Evolutionary conservation across 2,797 vertebrate species (phyloP).

Genomic region (Iguana delicatissima): DNA sequence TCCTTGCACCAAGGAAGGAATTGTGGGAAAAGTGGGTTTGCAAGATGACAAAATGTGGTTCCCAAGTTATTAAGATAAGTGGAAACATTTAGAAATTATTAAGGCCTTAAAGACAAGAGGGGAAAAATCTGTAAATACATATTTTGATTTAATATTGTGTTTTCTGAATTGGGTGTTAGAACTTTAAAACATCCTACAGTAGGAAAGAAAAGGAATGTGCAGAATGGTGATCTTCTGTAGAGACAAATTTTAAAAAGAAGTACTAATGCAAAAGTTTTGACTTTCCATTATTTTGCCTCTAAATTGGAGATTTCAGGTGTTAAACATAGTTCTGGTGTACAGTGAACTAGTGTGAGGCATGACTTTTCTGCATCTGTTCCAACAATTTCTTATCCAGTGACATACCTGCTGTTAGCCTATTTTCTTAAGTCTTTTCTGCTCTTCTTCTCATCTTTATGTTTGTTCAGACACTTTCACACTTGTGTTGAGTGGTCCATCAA

Average conservation of each 20-base stretch:
- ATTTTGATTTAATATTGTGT: background rate
- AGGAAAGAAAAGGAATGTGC: background rate
- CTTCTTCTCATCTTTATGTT: too few relatives aligned
- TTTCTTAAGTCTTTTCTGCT: background rate
- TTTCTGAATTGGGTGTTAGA: background rate
- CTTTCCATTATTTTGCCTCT: background rate
- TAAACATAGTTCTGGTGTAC: background rate
- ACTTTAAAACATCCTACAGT: background rate
- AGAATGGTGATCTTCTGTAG: slow-evolving; percentile 5
- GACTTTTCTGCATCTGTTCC: background rate
- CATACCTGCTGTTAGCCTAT: background rate
- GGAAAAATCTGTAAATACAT: too few relatives aligned
- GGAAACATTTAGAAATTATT: too few relatives aligned
- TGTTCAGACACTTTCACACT: background rate
- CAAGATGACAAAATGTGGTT: too few relatives aligned
- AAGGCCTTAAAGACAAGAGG: too few relatives aligned
- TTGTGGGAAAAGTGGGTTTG: too few relatives aligned
- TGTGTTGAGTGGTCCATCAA: background rate
- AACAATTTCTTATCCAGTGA: background rate
- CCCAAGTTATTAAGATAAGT: too few relatives aligned
- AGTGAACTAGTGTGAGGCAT: background rate
- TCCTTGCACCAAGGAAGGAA: too few relatives aligned
- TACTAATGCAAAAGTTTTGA: background rate
- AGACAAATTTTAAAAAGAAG: background rate
- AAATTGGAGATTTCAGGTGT: background rate